Base-by-base conservation (phyloP, 2,797 vertebrate species). In the Sebastes minor region DNA sequence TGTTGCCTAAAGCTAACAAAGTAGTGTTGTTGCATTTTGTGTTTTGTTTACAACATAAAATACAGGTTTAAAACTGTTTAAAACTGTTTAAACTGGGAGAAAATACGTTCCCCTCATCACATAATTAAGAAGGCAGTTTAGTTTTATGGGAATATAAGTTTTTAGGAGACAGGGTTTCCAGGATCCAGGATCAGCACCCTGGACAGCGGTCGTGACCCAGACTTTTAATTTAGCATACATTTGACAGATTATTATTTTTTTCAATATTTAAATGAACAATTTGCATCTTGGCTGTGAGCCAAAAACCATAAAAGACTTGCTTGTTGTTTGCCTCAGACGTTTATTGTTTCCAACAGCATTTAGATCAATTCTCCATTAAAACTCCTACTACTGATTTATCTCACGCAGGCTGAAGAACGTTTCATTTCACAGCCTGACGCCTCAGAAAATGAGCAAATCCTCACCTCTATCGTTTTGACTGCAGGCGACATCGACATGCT, bases 321-420 rank as follows among this genome's bases (percentile, higher is more conserved):
- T 46, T 46, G 46, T 46, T 61, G 35, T 83, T 71, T 71, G 3
- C 0, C 30, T 53, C 55, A 57, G 22, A 62, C 42, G 27, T 62
- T 13, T 66, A 0, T 30, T 38, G 12, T 70, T 67, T 52, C 35
- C 35, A 6, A 0, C 16, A 52, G 1, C 57, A 8, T 75, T 71
- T 27, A 32, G 30, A 75, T 35, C 2, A 67, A 68, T 35, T 62
- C 23, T 60, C n/a, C 76, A 80, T 82, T 84, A 66, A 76, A 73
- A 2, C 33, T n/a, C 57, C 12, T 11, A 25, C 33, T 86, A 23
- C 78, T 76, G 62, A 84, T 16, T 55, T 8, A 70, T 42, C 56
- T 74, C 49, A 71, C 18, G 64, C 63, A 63, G 72, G 3, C 23
- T 32, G 7, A 25, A 72, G 30, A 74, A 68, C 56, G 60, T 32